Conservation (phyloP, 37 sponge, comb jelly and placozoan species). For the Diacarnus erythraeanus region DNA sequence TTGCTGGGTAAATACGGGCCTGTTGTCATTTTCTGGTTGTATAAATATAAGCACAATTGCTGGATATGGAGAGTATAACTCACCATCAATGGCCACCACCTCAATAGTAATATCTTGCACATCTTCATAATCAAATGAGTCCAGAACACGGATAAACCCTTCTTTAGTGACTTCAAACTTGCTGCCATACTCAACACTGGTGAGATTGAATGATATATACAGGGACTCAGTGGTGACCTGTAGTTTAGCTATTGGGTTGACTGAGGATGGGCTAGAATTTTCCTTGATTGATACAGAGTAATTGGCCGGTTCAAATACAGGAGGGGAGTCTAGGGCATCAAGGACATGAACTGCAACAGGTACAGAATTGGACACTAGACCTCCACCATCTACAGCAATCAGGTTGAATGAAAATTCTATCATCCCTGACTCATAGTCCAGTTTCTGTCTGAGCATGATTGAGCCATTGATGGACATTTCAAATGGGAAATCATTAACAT, state of each 20-base stretch:
- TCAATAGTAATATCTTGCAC: slow-evolving; percentile 8
- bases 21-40: slow-evolving; percentile 53
- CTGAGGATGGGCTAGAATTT: slow-evolving; percentile 27
- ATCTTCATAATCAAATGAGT: slow-evolving; percentile 46
- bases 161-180: slow-evolving; percentile 10
- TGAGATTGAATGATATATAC: neutral
- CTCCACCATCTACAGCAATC: slow-evolving; percentile 64
- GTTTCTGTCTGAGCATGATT: slow-evolving; percentile 20
- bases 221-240: slow-evolving; percentile 20
- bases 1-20: slow-evolving; percentile 28
- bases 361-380: slow-evolving; percentile 23
- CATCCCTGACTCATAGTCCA: slow-evolving; percentile 59
- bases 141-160: slow-evolving; percentile 12
- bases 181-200: neutral
- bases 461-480: slow-evolving; percentile 28
- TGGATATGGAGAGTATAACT: slow-evolving; percentile 24
- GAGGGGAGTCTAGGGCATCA: slow-evolving; percentile 41
- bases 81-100: slow-evolving; percentile 36
- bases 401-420: slow-evolving; percentile 24
- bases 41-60: slow-evolving; percentile 31
- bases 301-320: slow-evolving; percentile 15
- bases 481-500: slow-evolving; percentile 24
- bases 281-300: slow-evolving; percentile 41
- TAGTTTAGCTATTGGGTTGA: slow-evolving; percentile 18
- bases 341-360: slow-evolving; percentile 24